Base-by-base conservation (phyloP, 2,113 vertebrate species). In the Ovis canadensis region DNA sequence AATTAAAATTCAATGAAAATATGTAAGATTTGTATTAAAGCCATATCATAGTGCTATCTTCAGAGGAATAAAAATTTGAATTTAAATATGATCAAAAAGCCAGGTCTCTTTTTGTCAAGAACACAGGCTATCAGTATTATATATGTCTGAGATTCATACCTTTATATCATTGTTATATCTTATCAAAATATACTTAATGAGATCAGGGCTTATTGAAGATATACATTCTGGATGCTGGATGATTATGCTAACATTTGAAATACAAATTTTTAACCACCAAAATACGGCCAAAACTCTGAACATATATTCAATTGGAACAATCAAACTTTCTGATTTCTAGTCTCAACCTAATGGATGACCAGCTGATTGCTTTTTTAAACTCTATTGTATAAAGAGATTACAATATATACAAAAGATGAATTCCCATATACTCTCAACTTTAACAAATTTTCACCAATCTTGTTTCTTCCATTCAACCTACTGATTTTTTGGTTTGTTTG, bases 1-100 rank as follows among this genome's bases (percentile, higher is more conserved):
- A 88, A 91, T 74, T 94, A 92, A 96, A 82, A 57, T 93, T 60
- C 59, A 84, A 31, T 78, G 16, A 91, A 90, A 96, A 93, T 17
- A 97, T 55, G 55, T 15, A 52, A 45, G 59, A 45, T 77, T 78
- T 94, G 43, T 84, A 43, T 81, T 82, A 60, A 78, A 94, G 4
- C 7, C 54, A 92, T 40, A 59, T 62, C 87, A 54, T 80, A 88
- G 9, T 88, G 27, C 16, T 92, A 57, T 52, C 33, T 78, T 96
- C 55, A 62, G 4, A 5, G 21, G 12, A 92, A 90, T 59, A 88
- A 88, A 94, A 88, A 23, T 64, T 84, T 88, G 52, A 80, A 85
- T 91, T 96, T 83, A 94, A 84, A 84, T 81, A 6, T 52, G 27
- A 92, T 88, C 23, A 10, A 33, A 60, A 96, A 90, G 10, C n/a